These are phyloP conservation scores for Plagiodera versicolora DNA, from an alignment of 2,888 invertebrate species.

Conservation along the genomic window DNA sequence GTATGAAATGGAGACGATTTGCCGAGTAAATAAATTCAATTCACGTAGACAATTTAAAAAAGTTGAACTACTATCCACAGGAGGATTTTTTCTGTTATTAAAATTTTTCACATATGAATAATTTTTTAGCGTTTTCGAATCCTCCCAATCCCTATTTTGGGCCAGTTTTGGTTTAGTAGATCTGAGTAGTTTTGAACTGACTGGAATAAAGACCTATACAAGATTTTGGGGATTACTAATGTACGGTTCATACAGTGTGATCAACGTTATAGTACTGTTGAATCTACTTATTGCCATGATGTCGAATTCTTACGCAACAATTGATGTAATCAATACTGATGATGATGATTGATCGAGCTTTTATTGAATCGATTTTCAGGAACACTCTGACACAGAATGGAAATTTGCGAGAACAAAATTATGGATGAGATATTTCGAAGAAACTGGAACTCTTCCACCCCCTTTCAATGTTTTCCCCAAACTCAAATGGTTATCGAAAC, in stretches of 20 bases:
- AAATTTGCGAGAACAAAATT: constrained; percentile 92
- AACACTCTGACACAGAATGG: constrained; percentile 95
- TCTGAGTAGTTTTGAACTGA: constrained; percentile 82
- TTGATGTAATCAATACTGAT: constrained; percentile 68
- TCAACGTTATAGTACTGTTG: constrained; percentile 90
- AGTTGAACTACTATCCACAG: background rate
- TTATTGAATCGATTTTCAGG: constrained; percentile 57
- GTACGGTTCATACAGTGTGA: constrained; percentile 94
- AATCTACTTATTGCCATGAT: constrained; percentile 98
- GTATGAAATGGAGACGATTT: constrained; percentile 84
- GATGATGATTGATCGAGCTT: background rate
- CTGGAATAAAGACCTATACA: constrained; percentile 86
- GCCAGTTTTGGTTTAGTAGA: constrained; percentile 93
- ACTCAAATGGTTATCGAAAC: constrained; percentile 74
- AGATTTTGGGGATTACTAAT: constrained; percentile 94
- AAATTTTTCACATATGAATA: background rate
- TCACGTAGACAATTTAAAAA: too few species aligned
- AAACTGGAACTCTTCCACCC: constrained; percentile 85
- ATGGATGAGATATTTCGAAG: constrained; percentile 97
- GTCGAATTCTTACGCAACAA: constrained; percentile 94
- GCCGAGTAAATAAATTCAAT: constrained; percentile 64
- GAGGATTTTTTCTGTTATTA: background rate
- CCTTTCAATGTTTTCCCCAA: constrained; percentile 93
- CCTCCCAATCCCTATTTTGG: constrained; percentile 95
- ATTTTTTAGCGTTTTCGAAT: constrained; percentile 83